A percentile compares a stretch with the other conserved stretches of the same genome.
phyloP scores from a whole-genome alignment of 2,888 invertebrate species.

The Deilephila elpenor region DNA sequence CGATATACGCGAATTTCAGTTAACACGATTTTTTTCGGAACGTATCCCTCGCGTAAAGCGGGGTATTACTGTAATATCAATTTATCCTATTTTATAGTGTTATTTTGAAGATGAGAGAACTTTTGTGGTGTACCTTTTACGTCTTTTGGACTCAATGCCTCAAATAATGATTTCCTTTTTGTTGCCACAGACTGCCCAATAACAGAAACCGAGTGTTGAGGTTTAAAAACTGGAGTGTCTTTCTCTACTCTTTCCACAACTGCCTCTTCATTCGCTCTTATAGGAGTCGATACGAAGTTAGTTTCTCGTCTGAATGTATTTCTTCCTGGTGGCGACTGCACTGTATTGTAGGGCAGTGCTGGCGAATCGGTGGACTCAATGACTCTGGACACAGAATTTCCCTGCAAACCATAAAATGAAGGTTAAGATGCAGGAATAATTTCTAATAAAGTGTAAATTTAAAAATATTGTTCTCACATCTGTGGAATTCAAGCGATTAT shows the following conservation, averaged over 20 bases:
- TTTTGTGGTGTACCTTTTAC: slow-evolving; percentile 3
- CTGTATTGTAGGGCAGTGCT: slow-evolving; percentile 40
- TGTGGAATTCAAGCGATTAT: slow-evolving; percentile 46
- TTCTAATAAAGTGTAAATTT: slow-evolving; percentile 13
- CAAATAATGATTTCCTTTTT: slow-evolving; percentile 67
- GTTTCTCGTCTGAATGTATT: slow-evolving; percentile 50
- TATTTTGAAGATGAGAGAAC: too few species aligned
- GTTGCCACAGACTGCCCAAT: slow-evolving; percentile 51
- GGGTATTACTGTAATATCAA: too few species aligned
- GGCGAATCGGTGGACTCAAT: slow-evolving; percentile 47
- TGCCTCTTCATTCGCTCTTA: slow-evolving; percentile 49
- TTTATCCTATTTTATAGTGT: too few species aligned
- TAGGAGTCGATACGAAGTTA: slow-evolving; percentile 51
- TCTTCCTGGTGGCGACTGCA: slow-evolving; percentile 49
- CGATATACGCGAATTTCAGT: too few species aligned
- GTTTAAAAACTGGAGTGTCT: slow-evolving; percentile 45
- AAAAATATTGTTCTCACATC: slow-evolving; percentile 53
- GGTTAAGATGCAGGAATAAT: slow-evolving; percentile 32
- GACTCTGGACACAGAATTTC: slow-evolving; percentile 45
- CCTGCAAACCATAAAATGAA: slow-evolving; percentile 46
- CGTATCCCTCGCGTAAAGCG: too few species aligned
- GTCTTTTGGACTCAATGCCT: slow-evolving; percentile 37
- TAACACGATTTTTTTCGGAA: too few species aligned
- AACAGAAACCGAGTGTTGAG: slow-evolving; percentile 52
- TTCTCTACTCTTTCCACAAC: slow-evolving; percentile 47